phyloP scores from a whole-genome alignment of 1,140 invertebrate genomes.

The Eupristina koningsbergeri region DNA sequence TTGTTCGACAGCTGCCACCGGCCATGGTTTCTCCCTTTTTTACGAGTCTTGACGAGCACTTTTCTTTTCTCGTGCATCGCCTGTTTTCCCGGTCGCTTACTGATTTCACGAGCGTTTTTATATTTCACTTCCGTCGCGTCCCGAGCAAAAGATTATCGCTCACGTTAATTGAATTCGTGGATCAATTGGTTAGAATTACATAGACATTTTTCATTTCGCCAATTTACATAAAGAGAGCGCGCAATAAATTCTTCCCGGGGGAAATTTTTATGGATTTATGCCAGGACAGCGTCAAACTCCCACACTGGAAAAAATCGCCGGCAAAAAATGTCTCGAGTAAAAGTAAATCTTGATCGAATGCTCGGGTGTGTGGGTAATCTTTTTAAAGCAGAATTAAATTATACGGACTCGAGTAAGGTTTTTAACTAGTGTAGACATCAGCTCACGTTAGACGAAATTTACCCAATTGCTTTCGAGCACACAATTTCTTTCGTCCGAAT shows the following conservation, averaged over 20 bases:
- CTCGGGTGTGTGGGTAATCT: neutral
- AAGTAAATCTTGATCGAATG: neutral
- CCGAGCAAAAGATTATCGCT: neutral
- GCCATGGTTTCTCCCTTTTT: neutral
- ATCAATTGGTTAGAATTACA: neutral
- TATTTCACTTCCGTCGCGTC: no score
- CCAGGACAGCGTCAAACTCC: neutral
- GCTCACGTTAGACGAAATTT: neutral
- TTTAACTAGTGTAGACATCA: neutral
- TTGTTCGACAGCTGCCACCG: no score
- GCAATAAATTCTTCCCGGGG: neutral
- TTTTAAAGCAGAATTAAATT: neutral
- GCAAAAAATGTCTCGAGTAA: neutral
- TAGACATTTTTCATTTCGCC: neutral
- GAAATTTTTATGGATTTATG: neutral
- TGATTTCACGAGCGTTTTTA: neutral
- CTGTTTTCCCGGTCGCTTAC: no score
- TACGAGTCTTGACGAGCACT: neutral
- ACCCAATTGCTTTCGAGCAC: neutral
- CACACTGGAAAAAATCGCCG: neutral
- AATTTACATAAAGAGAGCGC: conserved; percentile 22
- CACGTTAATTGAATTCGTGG: conserved; percentile 19
- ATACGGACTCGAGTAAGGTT: neutral
- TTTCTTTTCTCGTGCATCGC: neutral
- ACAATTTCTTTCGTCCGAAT: neutral